Base-by-base conservation (phyloP, 2,113 vertebrate species). In the Calidris pygmaea region DNA sequence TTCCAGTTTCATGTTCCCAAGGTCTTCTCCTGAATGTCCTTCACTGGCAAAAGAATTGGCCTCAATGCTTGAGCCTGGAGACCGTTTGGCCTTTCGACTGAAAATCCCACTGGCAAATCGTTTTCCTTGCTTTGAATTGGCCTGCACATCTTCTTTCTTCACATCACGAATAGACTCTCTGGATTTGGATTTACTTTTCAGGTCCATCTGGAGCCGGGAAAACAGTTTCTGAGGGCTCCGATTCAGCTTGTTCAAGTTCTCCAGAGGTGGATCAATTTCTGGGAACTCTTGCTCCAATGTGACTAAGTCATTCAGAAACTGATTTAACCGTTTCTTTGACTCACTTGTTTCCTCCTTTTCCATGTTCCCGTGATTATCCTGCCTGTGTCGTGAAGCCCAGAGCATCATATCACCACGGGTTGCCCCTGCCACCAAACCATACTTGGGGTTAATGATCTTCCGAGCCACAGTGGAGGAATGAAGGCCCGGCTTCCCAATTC, bases 371-470 rank as follows among this genome's bases (percentile, higher is more conserved):
- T 78, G 60, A 8, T 92, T 82, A 37, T 97, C 93, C 45, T 66
- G 92, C 83, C 87, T 95, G 65, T 97, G 97, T 81, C 77, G 97
- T 41, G 95, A 89, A 1, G 98, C 97, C 97, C 97, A 97, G 70
- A 98, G 97, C 97, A 98, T 96, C 97, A 98, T 96, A 95, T 98
- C 98, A 34, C 98, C 98, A 2, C 98, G 98, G n/a, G 96, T 94
- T 87, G 97, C 93, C 22, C 98, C 98, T 3, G 98, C 87, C 29
- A 98, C 98, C 84, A 99, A 97, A 10, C 96, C 95, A 12, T 99
- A 99, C 92, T 99, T 99, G 67, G 99, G 99, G 85, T 99, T 99
- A 98, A 99, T 97, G 72, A 98, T 98, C 91, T 99, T 99, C 87
- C 99, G 98, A 6, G 99, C 99, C 30, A 99, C 99, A 0, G 99